Conservation (phyloP, 2,113 vertebrate genomes). For the Cyprinodon variegatus region DNA sequence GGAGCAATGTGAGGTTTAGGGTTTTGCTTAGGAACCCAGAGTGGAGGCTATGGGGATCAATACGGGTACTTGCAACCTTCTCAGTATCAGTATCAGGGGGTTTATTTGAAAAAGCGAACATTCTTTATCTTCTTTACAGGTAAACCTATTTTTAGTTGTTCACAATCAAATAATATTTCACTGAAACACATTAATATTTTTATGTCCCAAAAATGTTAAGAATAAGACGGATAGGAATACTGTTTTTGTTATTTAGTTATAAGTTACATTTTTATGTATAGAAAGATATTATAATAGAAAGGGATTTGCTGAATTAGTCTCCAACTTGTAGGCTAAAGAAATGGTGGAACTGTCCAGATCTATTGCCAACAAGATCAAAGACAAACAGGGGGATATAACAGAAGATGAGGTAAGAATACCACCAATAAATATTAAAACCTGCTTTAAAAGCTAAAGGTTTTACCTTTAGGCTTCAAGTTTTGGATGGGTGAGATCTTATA, state of each 20-base stretch:
- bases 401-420: conserved; percentile 91
- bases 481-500: not conserved
- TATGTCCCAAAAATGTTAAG: not conserved
- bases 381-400: conserved; percentile 97
- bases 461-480: not conserved
- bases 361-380: conserved; percentile 98
- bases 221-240: not conserved
- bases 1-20: no score
- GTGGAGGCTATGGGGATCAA: no score
- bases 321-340: conserved; percentile 91
- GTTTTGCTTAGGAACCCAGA: no score
- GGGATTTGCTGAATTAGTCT: conserved; percentile 2
- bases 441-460: not conserved
- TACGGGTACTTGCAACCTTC: no score
- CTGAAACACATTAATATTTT: not conserved
- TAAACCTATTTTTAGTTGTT: not conserved
- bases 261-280: not conserved
- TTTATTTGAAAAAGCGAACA: no score
- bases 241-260: not conserved
- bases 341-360: conserved; percentile 98
- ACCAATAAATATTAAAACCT: not conserved
- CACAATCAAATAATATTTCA: not conserved
- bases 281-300: not conserved
- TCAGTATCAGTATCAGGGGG: no score
- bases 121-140: not conserved